phyloP scores from a whole-genome alignment of 2,888 invertebrate genomes.

The Caenorhabditis wallacei region DNA sequence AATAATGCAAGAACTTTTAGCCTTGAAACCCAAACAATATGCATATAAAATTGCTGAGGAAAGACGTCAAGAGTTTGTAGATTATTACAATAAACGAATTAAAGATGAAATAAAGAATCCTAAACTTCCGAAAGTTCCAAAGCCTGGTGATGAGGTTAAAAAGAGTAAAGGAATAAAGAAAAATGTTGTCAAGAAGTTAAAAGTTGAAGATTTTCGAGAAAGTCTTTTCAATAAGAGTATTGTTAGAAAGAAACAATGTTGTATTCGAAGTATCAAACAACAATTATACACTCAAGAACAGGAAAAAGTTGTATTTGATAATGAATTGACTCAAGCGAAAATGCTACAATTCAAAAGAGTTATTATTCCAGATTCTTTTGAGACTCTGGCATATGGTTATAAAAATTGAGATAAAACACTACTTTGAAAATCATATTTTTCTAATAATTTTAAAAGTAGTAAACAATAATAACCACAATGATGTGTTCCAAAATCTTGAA shows the following conservation, averaged over 20 bases:
- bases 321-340: conserved; percentile 78
- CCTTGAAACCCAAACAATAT: conserved; percentile 72
- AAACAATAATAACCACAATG: conserved; percentile 20
- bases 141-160: conserved; percentile 23
- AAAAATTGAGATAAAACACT: background rate
- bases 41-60: conserved; percentile 63
- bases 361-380: conserved; percentile 39
- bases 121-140: no score
- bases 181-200: conserved; percentile 62
- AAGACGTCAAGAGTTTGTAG: no score
- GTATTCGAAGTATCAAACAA: no score
- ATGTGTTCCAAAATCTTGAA: conserved; percentile 16
- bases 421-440: conserved; percentile 15
- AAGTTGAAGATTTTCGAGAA: conserved; percentile 52
- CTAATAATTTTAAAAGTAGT: conserved; percentile 7
- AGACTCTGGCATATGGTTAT: conserved; percentile 31
- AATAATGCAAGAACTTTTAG: conserved; percentile 79
- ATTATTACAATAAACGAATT: no score
- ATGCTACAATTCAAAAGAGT: no score
- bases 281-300: no score
- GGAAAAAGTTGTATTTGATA: conserved; percentile 77
- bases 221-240: conserved; percentile 47
- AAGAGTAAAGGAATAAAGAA: conserved; percentile 64
- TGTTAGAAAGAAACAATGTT: conserved; percentile 49
- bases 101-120: no score